Evolutionary conservation across 1,140 invertebrate species (phyloP), one percentile per base, ranked within the genome.

Genomic region (Ceratina calcarata): DNA sequence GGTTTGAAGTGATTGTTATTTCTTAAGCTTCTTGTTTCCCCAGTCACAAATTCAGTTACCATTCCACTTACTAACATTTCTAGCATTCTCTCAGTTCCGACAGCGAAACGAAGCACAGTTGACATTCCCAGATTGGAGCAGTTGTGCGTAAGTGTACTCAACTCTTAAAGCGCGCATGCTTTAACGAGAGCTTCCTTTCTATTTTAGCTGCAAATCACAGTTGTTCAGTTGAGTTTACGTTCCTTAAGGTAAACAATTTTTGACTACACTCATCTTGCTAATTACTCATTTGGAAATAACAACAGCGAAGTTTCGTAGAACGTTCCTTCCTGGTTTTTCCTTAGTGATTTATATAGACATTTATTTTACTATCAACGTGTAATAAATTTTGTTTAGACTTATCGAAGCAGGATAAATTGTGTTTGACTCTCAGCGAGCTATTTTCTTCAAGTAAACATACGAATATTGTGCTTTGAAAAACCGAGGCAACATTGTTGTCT

Each of bases 171-270:
- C 6, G 64, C 12, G 16, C 53, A 55, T 49, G 32, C 13, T 66
- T 66, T 45, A 66, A 49, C 32, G 20, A 66, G 32, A 65, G 64
- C 64, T 8, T 45, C 20, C 32, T 45, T 66, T 45, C 12, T 37
- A 22, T 66, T 45, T 66, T 27, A 66, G n/a, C 45, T 66, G 45
- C 64, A 66, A 15, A 18, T 66, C 64, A 37, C 37, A 45, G 64
- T 45, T 66, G 32, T 20, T 66, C 24, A 49, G n/a, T 45, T 37
- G 10, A 45, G 12, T 66, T 66, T 66, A 22, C 0, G 13, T 15
- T 15, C 15, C 18, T 55, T 16, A 55, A 55, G 53, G 18, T n/a
- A 55, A 55, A 55, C 16, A 55, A 55, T 55, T 55, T 55, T 55
- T 55, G 53, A 15, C 53, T 16, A 18, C 20, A 13, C 61, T 20